A percentile compares a stretch with the other conserved stretches of the same genome.
phyloP scores from a whole-genome alignment of 2,888 invertebrate species.

The Harpalus rufipes region DNA sequence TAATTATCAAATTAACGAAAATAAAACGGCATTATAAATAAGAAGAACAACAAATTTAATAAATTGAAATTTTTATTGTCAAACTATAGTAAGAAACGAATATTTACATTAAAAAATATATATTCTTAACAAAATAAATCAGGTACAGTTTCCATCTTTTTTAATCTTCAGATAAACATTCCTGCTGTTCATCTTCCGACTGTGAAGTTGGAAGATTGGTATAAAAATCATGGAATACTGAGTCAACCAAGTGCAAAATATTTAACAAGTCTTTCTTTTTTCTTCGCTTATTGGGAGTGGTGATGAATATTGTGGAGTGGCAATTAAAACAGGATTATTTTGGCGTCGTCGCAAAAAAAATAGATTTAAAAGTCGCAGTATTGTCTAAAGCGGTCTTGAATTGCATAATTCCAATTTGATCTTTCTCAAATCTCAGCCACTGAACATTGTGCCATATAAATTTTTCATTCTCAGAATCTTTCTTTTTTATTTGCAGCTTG shows the following conservation, averaged over 20 bases:
- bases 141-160: not conserved
- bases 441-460: not conserved
- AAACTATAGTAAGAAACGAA: no score
- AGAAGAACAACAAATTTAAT: no score
- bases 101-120: no score
- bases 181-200: no score
- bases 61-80: no score
- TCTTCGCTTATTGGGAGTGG: not conserved
- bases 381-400: not conserved
- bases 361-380: not conserved
- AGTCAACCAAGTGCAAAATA: not conserved
- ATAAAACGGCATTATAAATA: not conserved
- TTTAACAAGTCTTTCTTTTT: not conserved
- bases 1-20: not conserved
- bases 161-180: not conserved
- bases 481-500: slow-evolving; percentile 9
- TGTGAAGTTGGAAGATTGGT: not conserved
- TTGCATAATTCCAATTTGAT: not conserved
- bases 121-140: no score
- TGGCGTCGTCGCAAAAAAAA: not conserved
- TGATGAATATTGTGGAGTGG: not conserved
- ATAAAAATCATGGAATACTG: not conserved
- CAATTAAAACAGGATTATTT: not conserved
- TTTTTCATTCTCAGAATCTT: not conserved
- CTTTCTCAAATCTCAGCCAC: slow-evolving; percentile 1